Base-by-base conservation (phyloP, 1,140 invertebrate genomes). In the Branchinecta lindahli region DNA sequence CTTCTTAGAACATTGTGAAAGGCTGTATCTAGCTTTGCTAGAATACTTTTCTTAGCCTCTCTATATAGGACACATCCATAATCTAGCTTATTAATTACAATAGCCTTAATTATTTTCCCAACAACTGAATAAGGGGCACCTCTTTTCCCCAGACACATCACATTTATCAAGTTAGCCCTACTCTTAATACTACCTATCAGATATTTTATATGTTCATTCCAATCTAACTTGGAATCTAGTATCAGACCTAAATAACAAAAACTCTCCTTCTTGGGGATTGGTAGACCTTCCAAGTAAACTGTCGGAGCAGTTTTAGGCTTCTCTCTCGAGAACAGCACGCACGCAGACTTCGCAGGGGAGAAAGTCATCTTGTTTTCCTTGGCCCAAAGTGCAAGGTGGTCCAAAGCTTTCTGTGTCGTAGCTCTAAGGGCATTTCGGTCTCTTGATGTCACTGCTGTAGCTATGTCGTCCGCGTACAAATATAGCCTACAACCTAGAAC, bases 151-250 rank as follows among this genome's bases (percentile, higher is more conserved):
- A 3, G 12, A 20, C 52, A 61, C 12, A 61, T 61, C 6, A 61
- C 18, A 61, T 61, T 61, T 61, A 61, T 61, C 12, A 61, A 20
- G 52, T 61, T 61, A 15, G 52, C 52, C 52, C 52, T 61, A 20
- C 52, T 61, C 18, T 61, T 61, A 20, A 61, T 12, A 20, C 12
- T 15, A 61, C 52, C 52, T 15, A 61, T 61, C 12, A 61, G 52
- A 20, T 61, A 61, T 12, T 61, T 61, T 61, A 20, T 61, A 6
- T 20, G 18, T 15, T 61, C 12, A 61, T 61, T 61, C 52, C 52
- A 61, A 61, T 12, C 6, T 61, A 61, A 61, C 52, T 61, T 61
- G 12, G 12, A 15, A 20, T 33, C 52, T 20, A 61, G 52, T 20
- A 61, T 12, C 4, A 61, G 52, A 4, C 52, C 52, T 15, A 61